Base-by-base conservation (phyloP, 2,888 invertebrate genomes). In the Drosophila monieri region DNA sequence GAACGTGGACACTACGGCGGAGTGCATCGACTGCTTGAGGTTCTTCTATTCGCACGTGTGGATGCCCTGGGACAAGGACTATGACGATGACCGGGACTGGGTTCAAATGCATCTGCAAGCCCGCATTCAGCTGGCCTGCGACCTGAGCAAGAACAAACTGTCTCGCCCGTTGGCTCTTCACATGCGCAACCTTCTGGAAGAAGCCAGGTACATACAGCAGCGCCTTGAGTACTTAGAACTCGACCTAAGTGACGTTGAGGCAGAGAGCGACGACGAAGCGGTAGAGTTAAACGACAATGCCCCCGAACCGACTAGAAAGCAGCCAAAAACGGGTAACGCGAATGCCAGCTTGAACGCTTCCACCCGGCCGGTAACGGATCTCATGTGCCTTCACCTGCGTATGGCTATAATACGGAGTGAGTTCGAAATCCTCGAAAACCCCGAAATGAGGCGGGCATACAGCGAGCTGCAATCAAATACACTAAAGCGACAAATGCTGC, bases 21-120 rank as follows among this genome's bases (percentile, higher is more conserved):
- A 93, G 74, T 92, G 93, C 56, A 89, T 94, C 14, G 94, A 94
- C 88, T 93, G 93, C 69, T 79, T 94, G 47, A 89, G 94, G 53
- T 94, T 94, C 70, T 94, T 94, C 71, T 94, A 93, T 65, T 92
- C 92, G 51, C 91, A 94, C 76, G 83, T 94, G 2, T 93, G 94
- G 92, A 93, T 94, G 93, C 94, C 94, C 0, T 94, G 94, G 94
- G 94, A 94, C 75, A 88, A 91, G 53, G 94, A 94, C 58, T 93
- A 93, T 30, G 94, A 94, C 71, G 93, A 93, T 10, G 92, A 91
- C 57, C 71, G 88, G 0, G 93, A 94, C 85, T 94, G 94, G 94
- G 91, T 93, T 21, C 89, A 90, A 37, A 91, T 92, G 60, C 93
- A 94, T 88, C 89, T 94, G 46, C 92, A 93, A 74, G 86, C 92